Evolutionary conservation across 2,797 vertebrate species (phyloP).

Genomic region (Psittacula derbiana): DNA sequence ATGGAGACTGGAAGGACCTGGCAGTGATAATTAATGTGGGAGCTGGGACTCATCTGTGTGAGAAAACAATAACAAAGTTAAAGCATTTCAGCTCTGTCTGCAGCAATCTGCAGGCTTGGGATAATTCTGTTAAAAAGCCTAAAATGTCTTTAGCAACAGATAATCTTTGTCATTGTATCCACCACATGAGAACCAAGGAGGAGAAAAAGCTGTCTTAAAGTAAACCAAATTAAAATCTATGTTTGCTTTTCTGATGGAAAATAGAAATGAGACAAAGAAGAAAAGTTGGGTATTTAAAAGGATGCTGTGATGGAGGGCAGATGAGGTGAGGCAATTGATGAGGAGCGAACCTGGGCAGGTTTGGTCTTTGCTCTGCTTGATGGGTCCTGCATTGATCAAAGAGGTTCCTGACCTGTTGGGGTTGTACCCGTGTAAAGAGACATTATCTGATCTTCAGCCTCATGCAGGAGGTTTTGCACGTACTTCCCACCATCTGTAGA

Average conservation of each 20-base stretch:
- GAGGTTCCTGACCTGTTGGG: neutral
- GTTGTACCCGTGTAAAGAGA: neutral
- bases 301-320: neutral
- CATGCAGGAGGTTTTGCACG: fast-evolving
- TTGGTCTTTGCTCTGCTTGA: neutral
- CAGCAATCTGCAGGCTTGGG: neutral
- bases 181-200: neutral
- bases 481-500: neutral
- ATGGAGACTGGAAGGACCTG: neutral
- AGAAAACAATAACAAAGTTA: conserved; percentile 20
- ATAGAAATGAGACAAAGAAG: neutral
- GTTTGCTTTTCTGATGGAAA: neutral
- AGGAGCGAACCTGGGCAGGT: neutral
- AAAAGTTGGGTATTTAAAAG: neutral
- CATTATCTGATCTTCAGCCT: neutral
- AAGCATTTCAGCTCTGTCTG: neutral
- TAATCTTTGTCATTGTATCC: neutral
- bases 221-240: fast-evolving
- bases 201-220: neutral
- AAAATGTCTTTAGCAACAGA: neutral
- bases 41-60: neutral
- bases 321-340: neutral
- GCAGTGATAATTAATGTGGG: conserved; percentile 28
- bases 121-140: neutral
- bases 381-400: neutral